phyloP scores from a whole-genome alignment of 2,888 invertebrate genomes.

The Limnephilus auricula region DNA sequence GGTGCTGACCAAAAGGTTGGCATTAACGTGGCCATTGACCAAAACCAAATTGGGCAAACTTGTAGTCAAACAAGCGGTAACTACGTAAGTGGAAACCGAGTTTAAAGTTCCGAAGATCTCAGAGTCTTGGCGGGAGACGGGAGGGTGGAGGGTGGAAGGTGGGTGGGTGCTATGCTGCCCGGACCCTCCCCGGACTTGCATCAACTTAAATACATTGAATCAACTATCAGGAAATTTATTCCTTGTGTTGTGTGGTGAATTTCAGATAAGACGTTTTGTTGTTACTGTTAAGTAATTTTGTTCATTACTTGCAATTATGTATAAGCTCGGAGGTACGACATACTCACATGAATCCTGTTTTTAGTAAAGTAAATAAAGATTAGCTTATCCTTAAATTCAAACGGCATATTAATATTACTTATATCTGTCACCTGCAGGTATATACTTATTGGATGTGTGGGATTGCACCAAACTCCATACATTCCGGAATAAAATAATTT shows the following conservation, averaged over 20 bases:
- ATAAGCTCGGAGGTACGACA: too few relatives aligned
- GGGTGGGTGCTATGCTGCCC: neutral
- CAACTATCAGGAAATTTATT: constrained; percentile 53
- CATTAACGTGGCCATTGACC: constrained; percentile 65
- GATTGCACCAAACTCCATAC: too few relatives aligned
- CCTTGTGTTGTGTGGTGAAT: constrained; percentile 19
- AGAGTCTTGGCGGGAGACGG: constrained; percentile 54
- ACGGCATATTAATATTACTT: too few relatives aligned
- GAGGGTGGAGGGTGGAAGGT: neutral
- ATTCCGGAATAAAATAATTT: too few relatives aligned
- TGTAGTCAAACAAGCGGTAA: constrained; percentile 65
- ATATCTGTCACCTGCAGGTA: too few relatives aligned
- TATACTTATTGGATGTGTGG: too few relatives aligned
- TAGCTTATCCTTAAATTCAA: too few relatives aligned
- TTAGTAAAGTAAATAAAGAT: too few relatives aligned
- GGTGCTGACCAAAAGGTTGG: constrained; percentile 65
- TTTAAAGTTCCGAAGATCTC: constrained; percentile 62
- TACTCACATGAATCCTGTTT: too few relatives aligned
- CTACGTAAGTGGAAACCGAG: constrained; percentile 65
- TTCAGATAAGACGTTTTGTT: neutral
- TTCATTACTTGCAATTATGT: too few relatives aligned
- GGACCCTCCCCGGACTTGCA: constrained; percentile 31
- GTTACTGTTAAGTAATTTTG: too few relatives aligned
- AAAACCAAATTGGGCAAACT: constrained; percentile 66
- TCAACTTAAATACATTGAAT: constrained; percentile 62